Evolutionary conservation across 2,797 vertebrate species (phyloP).

Genomic region (Sandelia bainsii): DNA sequence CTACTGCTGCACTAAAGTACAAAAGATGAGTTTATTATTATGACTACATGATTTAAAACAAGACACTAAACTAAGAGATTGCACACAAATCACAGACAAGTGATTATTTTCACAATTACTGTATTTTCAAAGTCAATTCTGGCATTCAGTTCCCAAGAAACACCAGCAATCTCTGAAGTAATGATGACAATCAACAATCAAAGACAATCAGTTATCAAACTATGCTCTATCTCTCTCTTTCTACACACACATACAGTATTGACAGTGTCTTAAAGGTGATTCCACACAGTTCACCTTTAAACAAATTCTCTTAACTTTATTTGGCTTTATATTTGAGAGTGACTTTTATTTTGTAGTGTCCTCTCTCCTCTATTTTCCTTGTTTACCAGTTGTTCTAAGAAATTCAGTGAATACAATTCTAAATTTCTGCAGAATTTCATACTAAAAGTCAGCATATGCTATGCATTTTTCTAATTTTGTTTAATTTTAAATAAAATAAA

Average conservation of each 20-base stretch:
- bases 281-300: no score
- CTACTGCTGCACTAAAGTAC: background rate
- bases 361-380: background rate
- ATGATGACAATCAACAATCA: background rate
- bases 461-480: background rate
- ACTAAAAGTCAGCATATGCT: background rate
- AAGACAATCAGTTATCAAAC: background rate
- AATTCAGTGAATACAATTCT: background rate
- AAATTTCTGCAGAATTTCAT: background rate
- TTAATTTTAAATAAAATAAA: no score
- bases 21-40: background rate
- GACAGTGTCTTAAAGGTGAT: no score
- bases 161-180: background rate
- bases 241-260: no score
- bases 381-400: background rate
- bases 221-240: no score
- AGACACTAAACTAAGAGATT: background rate
- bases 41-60: background rate
- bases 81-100: background rate
- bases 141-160: background rate
- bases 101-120: background rate
- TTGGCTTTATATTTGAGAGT: no score
- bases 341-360: background rate
- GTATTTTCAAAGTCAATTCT: background rate
- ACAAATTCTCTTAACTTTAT: background rate